phyloP scores from a whole-genome alignment of 2,113 vertebrate species.

The Labeo rohita region DNA sequence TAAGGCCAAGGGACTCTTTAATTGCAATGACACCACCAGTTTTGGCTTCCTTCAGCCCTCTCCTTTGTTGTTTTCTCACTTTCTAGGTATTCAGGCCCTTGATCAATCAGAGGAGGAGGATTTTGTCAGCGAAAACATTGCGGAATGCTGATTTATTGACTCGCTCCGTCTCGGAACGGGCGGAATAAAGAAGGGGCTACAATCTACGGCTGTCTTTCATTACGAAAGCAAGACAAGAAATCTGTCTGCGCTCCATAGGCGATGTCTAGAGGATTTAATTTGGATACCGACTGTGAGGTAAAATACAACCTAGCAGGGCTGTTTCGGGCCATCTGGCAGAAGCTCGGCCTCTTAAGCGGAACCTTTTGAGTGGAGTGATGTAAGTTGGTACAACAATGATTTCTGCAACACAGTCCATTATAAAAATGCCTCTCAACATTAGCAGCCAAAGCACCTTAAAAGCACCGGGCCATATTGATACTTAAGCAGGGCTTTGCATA shows the following conservation, averaged over 20 bases:
- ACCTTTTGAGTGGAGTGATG: conserved; percentile 77
- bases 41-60: conserved; percentile 85
- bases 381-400: conserved; percentile 78
- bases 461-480: conserved; percentile 97
- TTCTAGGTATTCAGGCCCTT: conserved; percentile 80
- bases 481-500: conserved; percentile 92
- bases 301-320: conserved; percentile 75
- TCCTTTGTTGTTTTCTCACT: conserved; percentile 81
- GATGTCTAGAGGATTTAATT: conserved; percentile 75
- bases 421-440: conserved; percentile 92
- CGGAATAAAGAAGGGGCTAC: conserved; percentile 47
- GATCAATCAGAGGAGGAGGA: conserved; percentile 86
- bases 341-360: conserved; percentile 70
- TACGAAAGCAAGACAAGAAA: conserved; percentile 60
- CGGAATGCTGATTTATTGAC: conserved; percentile 64
- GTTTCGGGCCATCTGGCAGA: conserved; percentile 77
- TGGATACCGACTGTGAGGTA: conserved; percentile 71
- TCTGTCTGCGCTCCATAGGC: conserved; percentile 69
- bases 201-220: conserved; percentile 59
- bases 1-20: conserved; percentile 97
- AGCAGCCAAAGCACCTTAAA: conserved; percentile 96
- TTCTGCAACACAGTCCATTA: conserved; percentile 94
- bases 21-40: conserved; percentile 96
- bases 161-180: conserved; percentile 34
- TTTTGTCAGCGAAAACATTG: conserved; percentile 64